phyloP scores from a whole-genome alignment of 1,140 invertebrate genomes.

The Drosophila ironensis region DNA sequence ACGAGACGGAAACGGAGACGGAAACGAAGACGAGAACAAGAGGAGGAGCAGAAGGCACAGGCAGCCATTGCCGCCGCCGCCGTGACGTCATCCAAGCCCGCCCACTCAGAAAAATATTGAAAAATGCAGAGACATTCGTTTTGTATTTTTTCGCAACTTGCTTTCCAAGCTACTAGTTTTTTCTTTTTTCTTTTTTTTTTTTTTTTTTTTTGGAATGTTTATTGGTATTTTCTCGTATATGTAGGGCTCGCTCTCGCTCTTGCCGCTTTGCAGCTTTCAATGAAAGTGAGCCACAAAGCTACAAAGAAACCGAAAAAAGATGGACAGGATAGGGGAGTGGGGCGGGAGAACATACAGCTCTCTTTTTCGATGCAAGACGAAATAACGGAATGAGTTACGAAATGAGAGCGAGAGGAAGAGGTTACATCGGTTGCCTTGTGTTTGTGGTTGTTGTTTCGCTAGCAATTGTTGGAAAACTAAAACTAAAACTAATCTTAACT shows the following conservation, averaged over 20 bases:
- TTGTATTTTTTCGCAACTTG: constrained; percentile 16
- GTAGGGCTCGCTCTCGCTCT: constrained; percentile 11
- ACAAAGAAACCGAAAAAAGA: constrained; percentile 18
- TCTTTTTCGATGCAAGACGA: background rate
- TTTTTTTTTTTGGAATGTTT: constrained; percentile 35
- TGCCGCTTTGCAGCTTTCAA: constrained; percentile 28
- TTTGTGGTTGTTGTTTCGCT: too few relatives aligned
- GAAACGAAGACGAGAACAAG: constrained; percentile 33
- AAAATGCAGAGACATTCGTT: constrained; percentile 38
- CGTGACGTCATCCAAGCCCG: constrained; percentile 55
- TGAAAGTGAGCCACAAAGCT: constrained; percentile 54
- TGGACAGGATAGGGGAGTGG: background rate
- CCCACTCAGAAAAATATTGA: constrained; percentile 53
- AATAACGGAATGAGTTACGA: constrained; percentile 34
- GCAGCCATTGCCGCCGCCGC: constrained; percentile 7
- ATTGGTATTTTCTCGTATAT: constrained; percentile 25
- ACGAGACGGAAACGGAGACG: too few relatives aligned
- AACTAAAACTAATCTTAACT: constrained; percentile 45
- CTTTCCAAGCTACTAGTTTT: too few relatives aligned
- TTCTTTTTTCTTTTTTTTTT: constrained; percentile 26
- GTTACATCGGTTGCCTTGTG: too few relatives aligned
- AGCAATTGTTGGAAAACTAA: too few relatives aligned
- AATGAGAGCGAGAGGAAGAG: constrained; percentile 26
- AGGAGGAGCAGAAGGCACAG: background rate
- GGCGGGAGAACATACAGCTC: background rate